phyloP scores from a whole-genome alignment of 1,140 invertebrate species.

The Nomia melanderi region DNA sequence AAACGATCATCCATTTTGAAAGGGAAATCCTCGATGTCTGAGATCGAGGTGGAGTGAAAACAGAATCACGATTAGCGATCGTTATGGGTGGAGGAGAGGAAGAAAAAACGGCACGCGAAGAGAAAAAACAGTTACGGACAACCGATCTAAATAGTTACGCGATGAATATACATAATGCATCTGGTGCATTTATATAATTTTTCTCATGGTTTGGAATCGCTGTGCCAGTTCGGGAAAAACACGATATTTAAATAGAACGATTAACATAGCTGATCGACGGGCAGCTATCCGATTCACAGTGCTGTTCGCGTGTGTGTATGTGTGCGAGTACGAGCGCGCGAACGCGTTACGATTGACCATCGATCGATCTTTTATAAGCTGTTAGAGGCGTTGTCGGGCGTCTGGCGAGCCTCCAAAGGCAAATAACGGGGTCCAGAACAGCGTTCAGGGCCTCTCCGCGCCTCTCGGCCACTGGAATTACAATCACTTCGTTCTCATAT shows the following conservation, averaged over 20 bases:
- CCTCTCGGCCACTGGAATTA: slow-evolving; percentile 43
- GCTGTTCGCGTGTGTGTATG: not conserved
- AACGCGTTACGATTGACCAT: not conserved
- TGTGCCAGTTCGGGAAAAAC: not conserved
- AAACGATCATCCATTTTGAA: too few relatives aligned
- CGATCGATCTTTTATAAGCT: not conserved
- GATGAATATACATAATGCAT: slow-evolving; percentile 38
- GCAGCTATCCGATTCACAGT: too few relatives aligned
- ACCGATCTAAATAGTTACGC: slow-evolving; percentile 2
- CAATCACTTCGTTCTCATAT: slow-evolving; percentile 70
- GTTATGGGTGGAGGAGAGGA: not conserved
- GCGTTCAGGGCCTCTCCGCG: slow-evolving; percentile 58
- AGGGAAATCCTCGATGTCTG: not conserved
- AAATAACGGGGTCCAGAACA: slow-evolving; percentile 66
- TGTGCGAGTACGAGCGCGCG: not conserved
- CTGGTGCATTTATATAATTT: slow-evolving; percentile 14
- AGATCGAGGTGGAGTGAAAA: not conserved
- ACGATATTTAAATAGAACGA: slow-evolving; percentile 44
- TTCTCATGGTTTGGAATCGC: slow-evolving; percentile 10
- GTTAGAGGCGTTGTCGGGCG: slow-evolving; percentile 38
- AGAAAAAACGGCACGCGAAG: not conserved
- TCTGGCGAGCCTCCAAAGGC: slow-evolving; percentile 71
- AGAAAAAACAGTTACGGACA: not conserved
- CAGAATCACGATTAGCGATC: not conserved
- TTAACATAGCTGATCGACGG: slow-evolving; percentile 41